A percentile compares a stretch with the other conserved stretches of the same genome.
Conservation (phyloP, 2,797 vertebrate genomes). For the Muscicapa striata region DNA sequence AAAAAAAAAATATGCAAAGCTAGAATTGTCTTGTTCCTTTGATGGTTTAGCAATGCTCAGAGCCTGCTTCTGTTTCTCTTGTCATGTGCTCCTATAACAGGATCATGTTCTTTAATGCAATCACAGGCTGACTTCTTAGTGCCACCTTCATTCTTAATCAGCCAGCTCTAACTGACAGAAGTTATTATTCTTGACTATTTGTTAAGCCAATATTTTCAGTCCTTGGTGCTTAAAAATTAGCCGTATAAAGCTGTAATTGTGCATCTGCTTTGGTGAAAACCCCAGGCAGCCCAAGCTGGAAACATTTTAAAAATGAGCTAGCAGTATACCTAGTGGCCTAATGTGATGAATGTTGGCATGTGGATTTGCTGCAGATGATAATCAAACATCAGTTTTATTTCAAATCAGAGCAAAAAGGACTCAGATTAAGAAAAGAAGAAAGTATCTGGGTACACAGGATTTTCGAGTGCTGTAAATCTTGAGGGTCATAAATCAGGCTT, state of each 20-base stretch:
- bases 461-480: neutral
- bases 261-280: conserved; percentile 5
- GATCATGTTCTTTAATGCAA: neutral
- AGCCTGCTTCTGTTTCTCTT: neutral
- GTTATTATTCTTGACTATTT: conserved; percentile 48
- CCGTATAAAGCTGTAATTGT: neutral
- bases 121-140: conserved; percentile 6
- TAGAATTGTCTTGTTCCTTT: neutral
- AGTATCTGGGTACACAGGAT: neutral
- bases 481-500: neutral
- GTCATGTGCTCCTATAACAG: neutral
- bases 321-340: neutral
- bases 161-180: conserved; percentile 24
- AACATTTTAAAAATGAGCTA: neutral
- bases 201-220: conserved; percentile 35
- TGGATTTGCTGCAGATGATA: conserved; percentile 5
- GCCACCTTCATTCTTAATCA: conserved; percentile 27
- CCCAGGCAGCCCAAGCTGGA: neutral
- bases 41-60: neutral
- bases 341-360: neutral
- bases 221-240: conserved; percentile 14
- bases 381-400: neutral
- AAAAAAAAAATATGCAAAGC: neutral
- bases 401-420: conserved; percentile 2
- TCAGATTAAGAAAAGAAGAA: neutral